Evolutionary conservation across 2,888 invertebrate species (phyloP), one percentile per base, ranked within the genome.

Genomic region (Orgyia antiqua): DNA sequence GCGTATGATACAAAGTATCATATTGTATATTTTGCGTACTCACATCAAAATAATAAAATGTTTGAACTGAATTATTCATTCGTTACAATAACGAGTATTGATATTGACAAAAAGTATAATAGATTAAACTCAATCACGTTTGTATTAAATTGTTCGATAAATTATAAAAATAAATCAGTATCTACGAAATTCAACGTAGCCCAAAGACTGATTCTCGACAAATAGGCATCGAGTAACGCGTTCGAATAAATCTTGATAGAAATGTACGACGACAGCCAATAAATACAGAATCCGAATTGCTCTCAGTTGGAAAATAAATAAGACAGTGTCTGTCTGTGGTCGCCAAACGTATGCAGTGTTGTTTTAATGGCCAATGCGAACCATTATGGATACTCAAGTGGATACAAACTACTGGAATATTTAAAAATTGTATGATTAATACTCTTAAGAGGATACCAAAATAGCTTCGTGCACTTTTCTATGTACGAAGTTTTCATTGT

Each of bases 281-380:
- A 68, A 61, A 64, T 59, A 58, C 46, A 32, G 47, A 38, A 39
- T 47, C 36, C 51, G 56, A 68, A 67, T 67, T 54, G 60, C 55
- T 50, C 71, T 68, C 69, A 44, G 63, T 62, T 60, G 66, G 56
- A 61, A 67, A 58, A 69, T 70, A 71, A 71, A 71, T 67, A 69
- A 68, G 65, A 65, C 55, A 55, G 36, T 38, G 44, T 32, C 41
- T 49, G 51, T 45, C 47, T 44, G 46, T 45, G 58, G 45, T 42
- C 43, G 47, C 51, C 49, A 36, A 53, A 48, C 51, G 33, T 29
- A 45, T 40, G 36, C 34, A 36, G 45, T 45, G 38, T 51, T 59
- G 44, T 47, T 54, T 50, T 47, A 54, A 48, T 45, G 38, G 23
- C 13, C 33, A 33, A 33, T 47, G 43, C 51, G 36, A 19, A 36